A percentile compares a stretch with the other conserved stretches of the same genome.
Conservation (phyloP, 2,113 vertebrate species). For the Sciurus niger region DNA sequence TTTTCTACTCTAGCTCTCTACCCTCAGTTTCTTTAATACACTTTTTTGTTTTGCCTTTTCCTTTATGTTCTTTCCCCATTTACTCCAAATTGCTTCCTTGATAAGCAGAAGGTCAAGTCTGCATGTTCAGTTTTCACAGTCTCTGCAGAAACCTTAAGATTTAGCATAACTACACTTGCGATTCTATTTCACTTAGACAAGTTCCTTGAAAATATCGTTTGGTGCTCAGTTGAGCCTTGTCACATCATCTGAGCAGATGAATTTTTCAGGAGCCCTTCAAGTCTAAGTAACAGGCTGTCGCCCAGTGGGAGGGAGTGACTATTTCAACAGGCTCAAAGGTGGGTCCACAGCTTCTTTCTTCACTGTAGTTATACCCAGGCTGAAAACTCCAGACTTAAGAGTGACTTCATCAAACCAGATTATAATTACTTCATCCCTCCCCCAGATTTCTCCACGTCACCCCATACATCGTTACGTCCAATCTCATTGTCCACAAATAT, state of each 20-base stretch:
- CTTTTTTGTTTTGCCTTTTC: background rate
- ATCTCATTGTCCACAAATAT: rapidly evolving
- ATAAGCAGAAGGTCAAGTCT: background rate
- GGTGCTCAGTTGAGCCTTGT: background rate
- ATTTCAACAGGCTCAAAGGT: background rate
- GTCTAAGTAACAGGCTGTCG: background rate
- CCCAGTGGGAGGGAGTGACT: background rate
- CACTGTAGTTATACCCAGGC: background rate
- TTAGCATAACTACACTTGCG: background rate
- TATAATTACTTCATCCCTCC: background rate
- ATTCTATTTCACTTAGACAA: background rate
- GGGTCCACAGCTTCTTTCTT: background rate
- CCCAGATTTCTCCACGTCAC: constrained; percentile 71
- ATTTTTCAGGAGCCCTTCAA: background rate
- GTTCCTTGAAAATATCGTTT: background rate
- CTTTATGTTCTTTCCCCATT: background rate
- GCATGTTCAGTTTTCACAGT: background rate
- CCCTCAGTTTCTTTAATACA: background rate
- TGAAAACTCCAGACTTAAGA: background rate
- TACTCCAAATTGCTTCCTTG: background rate
- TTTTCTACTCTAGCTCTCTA: background rate
- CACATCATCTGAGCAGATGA: background rate
- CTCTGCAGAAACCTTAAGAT: background rate
- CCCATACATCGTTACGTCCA: rapidly evolving
- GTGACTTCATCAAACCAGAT: background rate